Evolutionary conservation across 2,888 invertebrate genomes (phyloP), one percentile per base, ranked within the genome.

Genomic region (Elmis aenea): DNA sequence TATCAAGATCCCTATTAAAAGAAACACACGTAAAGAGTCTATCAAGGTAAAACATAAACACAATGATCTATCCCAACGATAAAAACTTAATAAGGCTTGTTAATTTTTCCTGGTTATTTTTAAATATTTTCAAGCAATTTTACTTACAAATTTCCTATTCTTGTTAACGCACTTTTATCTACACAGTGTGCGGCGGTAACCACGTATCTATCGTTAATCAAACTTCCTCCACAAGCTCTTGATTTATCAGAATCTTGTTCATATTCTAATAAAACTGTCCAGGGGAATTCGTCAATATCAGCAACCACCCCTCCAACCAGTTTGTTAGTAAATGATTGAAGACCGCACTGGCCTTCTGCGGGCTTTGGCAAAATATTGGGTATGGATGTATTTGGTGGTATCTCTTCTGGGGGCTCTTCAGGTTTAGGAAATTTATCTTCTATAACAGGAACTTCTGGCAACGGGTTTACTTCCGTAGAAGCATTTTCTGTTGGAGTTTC

Each of bases 141-240:
- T 50, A 72, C 78, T 74, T 66, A 79, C 79, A 78, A 47, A 55
- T 62, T 69, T 23, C 75, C 74, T 11, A 74, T 70, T 12, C 74
- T 76, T 3, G 20, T 14, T 8, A 26, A 6, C 4, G 32, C 38
- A 1, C 1, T 4, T 1, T 13, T n/a, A 14, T 64, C 66, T 4
- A 78, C 71, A 50, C 81, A 81, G 55, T 81, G 80, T 1, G 77
- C 80, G 1, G 80, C 81, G 1, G 80, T 78, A 41, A 81, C 48
- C 1, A 78, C 64, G 33, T 77, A 79, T 1, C 75, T 69, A 26
- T 66, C 67, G 53, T 73, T 79, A 38, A 81, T 70, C 28, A 81
- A 57, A 1, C 72, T 73, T 1, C 78, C 81, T n/a, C 78, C 79
- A 51, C 81, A 81, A 2, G 1, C 1, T 2, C 20, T 20, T 3